Base-by-base conservation (phyloP, 1,140 invertebrate species). In the Olivierus martensii region DNA sequence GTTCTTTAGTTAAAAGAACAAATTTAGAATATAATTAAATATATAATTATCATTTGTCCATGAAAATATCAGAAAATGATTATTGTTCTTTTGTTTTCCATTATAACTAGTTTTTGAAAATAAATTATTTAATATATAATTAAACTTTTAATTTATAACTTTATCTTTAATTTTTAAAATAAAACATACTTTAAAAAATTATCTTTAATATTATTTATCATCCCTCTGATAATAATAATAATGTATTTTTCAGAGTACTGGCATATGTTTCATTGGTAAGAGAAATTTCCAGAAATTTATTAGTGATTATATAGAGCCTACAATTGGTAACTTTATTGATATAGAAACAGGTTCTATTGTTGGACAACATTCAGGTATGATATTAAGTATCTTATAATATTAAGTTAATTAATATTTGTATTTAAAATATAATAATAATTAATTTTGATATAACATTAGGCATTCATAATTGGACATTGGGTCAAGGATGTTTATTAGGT, bases 221-320 rank as follows among this genome's bases (percentile, higher is more conserved):
- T 28, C 4, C 4, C 28, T 10, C 5, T 41, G 39, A n/a, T n/a
- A 11, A 17, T 41, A 17, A 17, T 41, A 7, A n/a, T 41, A 6
- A 4, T 14, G 9, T 42, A 15, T n/a, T 59, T 69, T 68, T 45
- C 60, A 75, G 71, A 95, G 89, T 65, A 88, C 84, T 66, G 93
- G 94, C 15, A 95, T 98, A 60, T 98, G 93, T 71, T 97, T 97
- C 68, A 87, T 98, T 65, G 94, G 94, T 4, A 69, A 69, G 50
- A 66, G 73, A 60, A 69, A 74, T 46, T 80, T 79, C 61, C 62
- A 70, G 19, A 55, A 68, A 4, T 80, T 80, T 63, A 71, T 80
- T 39, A 67, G 70, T 57, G 65, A 77, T 83, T 98, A 96, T 65
- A 78, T 96, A 59, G 69, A 77, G 55, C 73, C 81, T 49, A 80